Conservation (phyloP, 2,888 invertebrate genomes). For the Drosophila macrospina region DNA sequence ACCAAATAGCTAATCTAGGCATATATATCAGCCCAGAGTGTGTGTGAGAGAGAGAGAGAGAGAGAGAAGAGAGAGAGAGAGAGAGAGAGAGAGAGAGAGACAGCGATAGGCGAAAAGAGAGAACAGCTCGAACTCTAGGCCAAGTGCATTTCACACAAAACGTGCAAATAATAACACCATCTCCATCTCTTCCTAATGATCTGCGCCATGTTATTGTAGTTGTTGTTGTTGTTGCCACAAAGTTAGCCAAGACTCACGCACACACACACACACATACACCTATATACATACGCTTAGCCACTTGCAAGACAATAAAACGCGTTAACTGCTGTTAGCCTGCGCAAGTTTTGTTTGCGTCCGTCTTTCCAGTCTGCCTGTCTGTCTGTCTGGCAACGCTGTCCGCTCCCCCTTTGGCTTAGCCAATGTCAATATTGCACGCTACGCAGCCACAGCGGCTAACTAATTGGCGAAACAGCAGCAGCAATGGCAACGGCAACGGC, state of each 20-base stretch:
- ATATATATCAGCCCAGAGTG: too few relatives aligned
- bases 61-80: too few relatives aligned
- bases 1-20: too few relatives aligned
- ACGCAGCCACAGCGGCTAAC: conserved; percentile 71
- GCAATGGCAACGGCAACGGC: conserved; percentile 42
- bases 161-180: conserved; percentile 85
- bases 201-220: conserved; percentile 70
- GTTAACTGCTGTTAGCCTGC: conserved; percentile 73
- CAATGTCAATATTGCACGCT: conserved; percentile 67
- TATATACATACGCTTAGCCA: conserved; percentile 38
- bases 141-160: conserved; percentile 83
- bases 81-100: neutral
- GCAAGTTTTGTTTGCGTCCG: conserved; percentile 49
- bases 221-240: conserved; percentile 3
- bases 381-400: conserved; percentile 11
- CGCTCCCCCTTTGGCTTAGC: conserved; percentile 5
- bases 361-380: too few relatives aligned
- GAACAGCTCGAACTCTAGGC: conserved; percentile 30
- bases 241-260: conserved; percentile 1
- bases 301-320: conserved; percentile 76
- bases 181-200: conserved; percentile 80
- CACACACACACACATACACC: conserved; percentile 10
- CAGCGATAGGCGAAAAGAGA: conserved; percentile 4
- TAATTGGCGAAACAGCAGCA: conserved; percentile 70
- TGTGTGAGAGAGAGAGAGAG: too few relatives aligned